Conservation (phyloP, 2,888 invertebrate species). For the Campaea margaritaria region DNA sequence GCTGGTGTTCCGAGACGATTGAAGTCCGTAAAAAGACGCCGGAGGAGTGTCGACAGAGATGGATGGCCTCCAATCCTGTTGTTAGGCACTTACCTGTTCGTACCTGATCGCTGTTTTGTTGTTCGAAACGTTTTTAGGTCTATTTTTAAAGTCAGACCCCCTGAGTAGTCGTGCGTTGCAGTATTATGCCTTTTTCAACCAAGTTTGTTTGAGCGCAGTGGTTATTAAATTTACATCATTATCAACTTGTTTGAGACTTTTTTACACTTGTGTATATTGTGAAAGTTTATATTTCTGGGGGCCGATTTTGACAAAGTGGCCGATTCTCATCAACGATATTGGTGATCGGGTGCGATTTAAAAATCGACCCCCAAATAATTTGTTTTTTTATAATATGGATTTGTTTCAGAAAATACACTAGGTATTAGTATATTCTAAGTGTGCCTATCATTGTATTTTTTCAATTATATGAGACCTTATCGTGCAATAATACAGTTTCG, state of each 20-base stretch:
- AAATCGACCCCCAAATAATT: no score
- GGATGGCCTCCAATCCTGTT: slow-evolving; percentile 15
- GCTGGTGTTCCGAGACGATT: slow-evolving; percentile 12
- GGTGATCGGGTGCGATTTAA: no score
- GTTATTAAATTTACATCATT: background rate
- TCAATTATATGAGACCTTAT: no score
- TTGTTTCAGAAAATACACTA: no score
- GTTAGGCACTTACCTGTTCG: slow-evolving; percentile 21
- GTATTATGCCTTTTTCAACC: background rate
- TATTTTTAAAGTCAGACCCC: slow-evolving; percentile 7
- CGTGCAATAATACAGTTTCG: no score
- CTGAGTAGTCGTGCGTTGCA: background rate
- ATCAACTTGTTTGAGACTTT: background rate
- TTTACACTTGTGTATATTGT: no score
- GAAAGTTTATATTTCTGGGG: no score
- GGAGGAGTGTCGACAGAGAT: slow-evolving; percentile 25
- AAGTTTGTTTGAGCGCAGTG: background rate
- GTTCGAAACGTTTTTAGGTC: slow-evolving; percentile 2
- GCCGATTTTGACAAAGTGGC: no score
- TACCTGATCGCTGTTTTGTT: slow-evolving; percentile 6
- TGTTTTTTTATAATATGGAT: no score
- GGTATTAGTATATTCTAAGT: no score
- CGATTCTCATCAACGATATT: no score
- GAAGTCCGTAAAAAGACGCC: slow-evolving; percentile 19
- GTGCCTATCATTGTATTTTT: no score